Evolutionary conservation across 64 coral and sea anemone genomes (phyloP).

Genomic region (Montipora cactus): DNA sequence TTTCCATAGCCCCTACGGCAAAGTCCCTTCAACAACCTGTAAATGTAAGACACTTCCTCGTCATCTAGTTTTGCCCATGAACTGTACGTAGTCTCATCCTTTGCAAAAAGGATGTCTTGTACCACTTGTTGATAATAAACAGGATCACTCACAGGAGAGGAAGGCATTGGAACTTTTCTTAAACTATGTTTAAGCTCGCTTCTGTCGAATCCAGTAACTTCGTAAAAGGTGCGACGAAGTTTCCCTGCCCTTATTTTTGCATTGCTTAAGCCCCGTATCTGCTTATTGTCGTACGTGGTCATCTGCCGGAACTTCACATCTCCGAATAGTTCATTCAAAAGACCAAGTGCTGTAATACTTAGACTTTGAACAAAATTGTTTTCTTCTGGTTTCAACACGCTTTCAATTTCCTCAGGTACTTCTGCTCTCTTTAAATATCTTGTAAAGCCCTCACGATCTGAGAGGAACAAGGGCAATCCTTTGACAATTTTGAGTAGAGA

Average conservation of each 20-base stretch:
- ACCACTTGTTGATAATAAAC: slow-evolving; percentile 22
- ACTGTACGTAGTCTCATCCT: slow-evolving; percentile 42
- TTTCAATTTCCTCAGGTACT: neutral
- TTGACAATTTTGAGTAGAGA: slow-evolving; percentile 53
- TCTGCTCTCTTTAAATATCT: neutral
- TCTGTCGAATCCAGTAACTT: slow-evolving; percentile 54
- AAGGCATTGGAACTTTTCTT: neutral
- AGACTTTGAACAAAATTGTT: slow-evolving; percentile 20
- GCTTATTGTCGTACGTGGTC: slow-evolving; percentile 41
- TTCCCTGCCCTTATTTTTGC: slow-evolving; percentile 42
- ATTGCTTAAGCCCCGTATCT: neutral
- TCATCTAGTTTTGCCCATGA: slow-evolving; percentile 14
- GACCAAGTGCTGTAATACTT: neutral
- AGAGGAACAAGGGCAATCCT: slow-evolving; percentile 17
- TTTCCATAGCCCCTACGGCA: neutral
- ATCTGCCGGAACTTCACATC: slow-evolving; percentile 47
- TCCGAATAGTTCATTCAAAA: slow-evolving; percentile 32
- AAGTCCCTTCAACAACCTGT: slow-evolving; percentile 1
- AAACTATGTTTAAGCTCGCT: neutral
- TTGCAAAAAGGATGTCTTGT: slow-evolving; percentile 51
- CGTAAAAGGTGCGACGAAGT: slow-evolving; percentile 46
- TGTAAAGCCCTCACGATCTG: neutral
- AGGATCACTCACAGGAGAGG: neutral
- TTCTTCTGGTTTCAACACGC: neutral
- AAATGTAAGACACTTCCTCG: neutral